Evolutionary conservation across 2,888 invertebrate genomes (phyloP).

Genomic region (Geotrupes spiniger): DNA sequence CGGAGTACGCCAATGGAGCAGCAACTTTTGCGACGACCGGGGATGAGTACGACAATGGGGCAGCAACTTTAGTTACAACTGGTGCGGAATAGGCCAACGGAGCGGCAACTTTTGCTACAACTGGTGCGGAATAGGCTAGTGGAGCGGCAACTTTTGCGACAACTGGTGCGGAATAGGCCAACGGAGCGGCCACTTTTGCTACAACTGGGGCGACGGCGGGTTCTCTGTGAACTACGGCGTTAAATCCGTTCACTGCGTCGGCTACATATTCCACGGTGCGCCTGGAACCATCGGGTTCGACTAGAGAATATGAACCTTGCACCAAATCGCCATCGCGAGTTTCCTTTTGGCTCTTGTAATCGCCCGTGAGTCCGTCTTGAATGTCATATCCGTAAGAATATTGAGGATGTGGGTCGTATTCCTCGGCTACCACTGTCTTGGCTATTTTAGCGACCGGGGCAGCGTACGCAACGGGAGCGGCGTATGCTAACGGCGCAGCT

Average conservation of each 20-base stretch:
- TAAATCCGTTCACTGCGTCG: conserved; percentile 61
- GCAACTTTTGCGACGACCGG: conserved; percentile 25
- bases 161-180: conserved; percentile 33
- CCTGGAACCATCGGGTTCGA: conserved; percentile 55
- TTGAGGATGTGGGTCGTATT: conserved; percentile 56
- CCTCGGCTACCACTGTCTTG: conserved; percentile 41
- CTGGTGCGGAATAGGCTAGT: too few relatives aligned
- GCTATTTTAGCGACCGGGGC: too few relatives aligned
- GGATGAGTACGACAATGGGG: conserved; percentile 31
- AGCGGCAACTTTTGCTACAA: too few relatives aligned
- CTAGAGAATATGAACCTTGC: conserved; percentile 55
- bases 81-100: conserved; percentile 11
- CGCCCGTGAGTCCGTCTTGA: conserved; percentile 55
- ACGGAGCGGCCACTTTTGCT: conserved; percentile 33
- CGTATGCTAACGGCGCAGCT: too few relatives aligned
- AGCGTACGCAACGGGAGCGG: too few relatives aligned
- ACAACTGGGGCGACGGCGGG: conserved; percentile 48
- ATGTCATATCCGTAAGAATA: conserved; percentile 58
- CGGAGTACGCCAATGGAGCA: too few relatives aligned
- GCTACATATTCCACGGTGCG: conserved; percentile 57
- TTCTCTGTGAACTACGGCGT: conserved; percentile 63
- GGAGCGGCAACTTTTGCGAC: conserved; percentile 10
- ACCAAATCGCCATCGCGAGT: conserved; percentile 55
- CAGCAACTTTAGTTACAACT: conserved; percentile 45
- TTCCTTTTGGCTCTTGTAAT: conserved; percentile 55